Evolutionary conservation across 23 tunicate genomes (phyloP), one percentile per base, ranked within the genome.

Genomic region (Corella eumyota): DNA sequence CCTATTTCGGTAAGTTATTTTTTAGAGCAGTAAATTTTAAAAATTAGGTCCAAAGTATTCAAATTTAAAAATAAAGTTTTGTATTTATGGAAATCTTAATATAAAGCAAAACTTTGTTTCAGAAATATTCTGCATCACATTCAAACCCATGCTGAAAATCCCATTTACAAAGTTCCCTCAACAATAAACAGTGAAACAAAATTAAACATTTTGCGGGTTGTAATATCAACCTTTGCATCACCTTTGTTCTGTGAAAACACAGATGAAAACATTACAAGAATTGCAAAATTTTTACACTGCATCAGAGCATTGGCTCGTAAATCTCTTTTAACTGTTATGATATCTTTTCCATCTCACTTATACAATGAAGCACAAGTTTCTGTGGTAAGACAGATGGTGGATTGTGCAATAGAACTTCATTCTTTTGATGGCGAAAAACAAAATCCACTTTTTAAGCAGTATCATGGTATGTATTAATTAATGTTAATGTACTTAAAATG

Each of bases 401-500:
- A 88, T 59, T 68, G 74, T 37, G 62, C 76, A 6, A 62, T 88
- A 4, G 56, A 68, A 44, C 62, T 88, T 25, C 52, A 88, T 36
- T 68, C 85, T 15, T 88, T 88, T 73, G 72, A 56, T 6, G 67
- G 64, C 9, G 77, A 73, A 50, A 72, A 79, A 52, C 61, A 47
- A 20, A 88, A 88, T 54, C 88, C 88, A 5, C 62, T 83, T 17
- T 88, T 65, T 51, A 88, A 73, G 27, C 90, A 88, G 61, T 88
- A 77, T 73, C 96, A 88, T 68, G 96, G 96, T 75, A 48, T 56
- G 70, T 51, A n/a, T 34, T 19, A 11, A 19, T 11, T n/a, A 44
- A 11, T 11, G 49, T 44, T 44, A n/a, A n/a, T n/a, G n/a, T n/a
- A n/a, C n/a, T n/a, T n/a, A n/a, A n/a, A n/a, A n/a, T n/a, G n/a